Percentiles rank a stretch among this genome's conserved stretches.
Evolutionary conservation across 2,888 invertebrate genomes (phyloP).

Genomic region (Aphodius sticticus): DNA sequence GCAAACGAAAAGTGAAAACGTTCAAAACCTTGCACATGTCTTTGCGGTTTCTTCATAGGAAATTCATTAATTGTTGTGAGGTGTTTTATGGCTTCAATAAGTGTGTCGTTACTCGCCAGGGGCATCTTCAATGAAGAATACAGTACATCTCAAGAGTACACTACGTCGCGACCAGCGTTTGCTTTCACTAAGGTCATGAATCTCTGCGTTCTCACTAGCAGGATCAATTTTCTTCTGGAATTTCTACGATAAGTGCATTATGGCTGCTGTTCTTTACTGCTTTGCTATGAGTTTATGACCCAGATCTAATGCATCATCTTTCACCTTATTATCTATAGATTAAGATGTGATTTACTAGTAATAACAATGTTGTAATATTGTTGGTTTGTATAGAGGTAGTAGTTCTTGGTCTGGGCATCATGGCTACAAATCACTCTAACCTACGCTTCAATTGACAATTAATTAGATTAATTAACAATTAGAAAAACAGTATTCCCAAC

Average conservation of each 20-base stretch:
- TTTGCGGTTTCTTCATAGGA: background rate
- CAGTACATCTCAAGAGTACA: background rate
- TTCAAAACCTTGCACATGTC: background rate
- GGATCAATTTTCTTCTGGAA: background rate
- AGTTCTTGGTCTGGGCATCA: too few relatives aligned
- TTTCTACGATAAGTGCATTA: background rate
- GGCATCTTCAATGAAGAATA: background rate
- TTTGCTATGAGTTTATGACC: background rate
- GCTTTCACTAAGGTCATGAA: constrained; percentile 4
- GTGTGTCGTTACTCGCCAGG: background rate
- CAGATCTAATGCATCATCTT: background rate
- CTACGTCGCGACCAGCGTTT: background rate
- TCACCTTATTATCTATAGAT: background rate
- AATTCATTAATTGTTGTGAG: background rate
- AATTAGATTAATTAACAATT: too few relatives aligned
- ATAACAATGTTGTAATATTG: too few relatives aligned
- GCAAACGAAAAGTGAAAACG: background rate
- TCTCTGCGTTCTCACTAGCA: background rate
- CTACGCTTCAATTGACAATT: too few relatives aligned
- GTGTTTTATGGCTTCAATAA: background rate
- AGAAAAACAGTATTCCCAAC: too few relatives aligned
- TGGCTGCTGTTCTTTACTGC: background rate
- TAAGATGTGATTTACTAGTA: too few relatives aligned
- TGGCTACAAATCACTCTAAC: too few relatives aligned
- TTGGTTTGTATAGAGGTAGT: too few relatives aligned